Evolutionary conservation across 2,888 invertebrate species (phyloP).

Genomic region (Lasioglossum zephyrum): DNA sequence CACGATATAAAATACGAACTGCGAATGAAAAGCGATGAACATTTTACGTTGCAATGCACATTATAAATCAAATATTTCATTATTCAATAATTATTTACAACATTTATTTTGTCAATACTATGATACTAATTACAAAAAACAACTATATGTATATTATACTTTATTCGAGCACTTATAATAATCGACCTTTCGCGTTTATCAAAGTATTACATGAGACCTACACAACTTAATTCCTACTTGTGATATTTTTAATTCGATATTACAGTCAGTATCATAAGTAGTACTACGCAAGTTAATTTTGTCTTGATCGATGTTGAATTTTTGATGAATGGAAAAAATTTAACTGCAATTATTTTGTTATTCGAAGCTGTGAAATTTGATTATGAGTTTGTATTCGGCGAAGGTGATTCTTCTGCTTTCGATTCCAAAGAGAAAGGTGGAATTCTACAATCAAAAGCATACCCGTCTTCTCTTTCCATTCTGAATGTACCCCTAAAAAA

Average conservation of each 20-base stretch:
- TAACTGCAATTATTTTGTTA: conserved; percentile 12
- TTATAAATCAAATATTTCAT: neutral
- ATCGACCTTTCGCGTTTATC: neutral
- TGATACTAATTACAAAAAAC: conserved; percentile 3
- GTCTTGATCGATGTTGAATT: conserved; percentile 31
- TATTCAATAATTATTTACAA: neutral
- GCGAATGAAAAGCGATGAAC: neutral
- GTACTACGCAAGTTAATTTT: conserved; percentile 10
- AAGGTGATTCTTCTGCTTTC: conserved; percentile 90
- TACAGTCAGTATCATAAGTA: conserved; percentile 30
- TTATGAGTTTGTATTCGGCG: conserved; percentile 72
- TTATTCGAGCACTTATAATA: conserved; percentile 29
- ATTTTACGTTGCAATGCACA: neutral
- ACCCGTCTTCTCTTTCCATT: conserved; percentile 98
- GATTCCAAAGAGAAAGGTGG: conserved; percentile 99
- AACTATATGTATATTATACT: conserved; percentile 26
- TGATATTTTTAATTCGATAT: conserved; percentile 26
- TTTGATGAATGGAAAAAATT: conserved; percentile 17
- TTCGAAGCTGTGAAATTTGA: neutral
- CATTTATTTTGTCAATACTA: conserved; percentile 3
- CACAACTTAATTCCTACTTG: conserved; percentile 38
- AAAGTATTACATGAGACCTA: conserved; percentile 22
- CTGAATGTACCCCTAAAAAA: conserved; percentile 94
- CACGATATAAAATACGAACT: neutral
- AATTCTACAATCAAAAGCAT: conserved; percentile 98